phyloP scores from a whole-genome alignment of 2,113 vertebrate genomes.

The Cyprinodon variegatus region DNA sequence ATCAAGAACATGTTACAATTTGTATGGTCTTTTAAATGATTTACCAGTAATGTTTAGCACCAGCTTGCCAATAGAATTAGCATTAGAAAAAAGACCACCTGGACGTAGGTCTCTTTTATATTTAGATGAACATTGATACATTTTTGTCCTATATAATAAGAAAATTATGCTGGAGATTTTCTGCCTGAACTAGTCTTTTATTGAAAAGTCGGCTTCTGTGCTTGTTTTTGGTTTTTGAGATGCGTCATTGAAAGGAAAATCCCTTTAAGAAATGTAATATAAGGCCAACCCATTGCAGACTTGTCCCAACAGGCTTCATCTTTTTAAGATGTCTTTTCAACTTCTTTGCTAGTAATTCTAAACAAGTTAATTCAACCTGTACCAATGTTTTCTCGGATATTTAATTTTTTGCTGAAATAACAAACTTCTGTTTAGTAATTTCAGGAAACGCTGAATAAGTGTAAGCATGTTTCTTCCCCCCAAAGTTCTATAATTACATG shows the following conservation, averaged over 20 bases:
- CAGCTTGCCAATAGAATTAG: too few relatives aligned
- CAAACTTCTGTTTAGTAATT: conserved; percentile 3
- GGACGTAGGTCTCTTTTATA: neutral
- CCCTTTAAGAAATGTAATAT: neutral
- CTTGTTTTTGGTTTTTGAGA: neutral
- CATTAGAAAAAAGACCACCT: neutral
- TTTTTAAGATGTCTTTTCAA: neutral
- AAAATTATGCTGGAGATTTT: neutral
- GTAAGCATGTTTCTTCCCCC: neutral
- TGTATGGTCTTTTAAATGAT: neutral
- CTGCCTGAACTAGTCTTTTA: neutral
- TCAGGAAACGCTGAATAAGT: neutral
- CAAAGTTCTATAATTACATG: neutral
- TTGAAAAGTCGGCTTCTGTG: neutral
- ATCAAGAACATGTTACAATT: neutral
- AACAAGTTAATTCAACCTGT: neutral
- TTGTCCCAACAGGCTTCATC: conserved; percentile 6
- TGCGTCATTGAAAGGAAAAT: neutral
- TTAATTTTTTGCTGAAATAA: neutral
- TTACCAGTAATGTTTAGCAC: neutral
- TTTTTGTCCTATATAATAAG: neutral
- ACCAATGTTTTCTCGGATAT: neutral
- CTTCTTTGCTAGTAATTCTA: neutral
- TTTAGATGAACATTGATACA: neutral
- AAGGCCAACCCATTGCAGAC: neutral